phyloP scores from a whole-genome alignment of 2,113 vertebrate species.

The Leptodactylus fuscus region DNA sequence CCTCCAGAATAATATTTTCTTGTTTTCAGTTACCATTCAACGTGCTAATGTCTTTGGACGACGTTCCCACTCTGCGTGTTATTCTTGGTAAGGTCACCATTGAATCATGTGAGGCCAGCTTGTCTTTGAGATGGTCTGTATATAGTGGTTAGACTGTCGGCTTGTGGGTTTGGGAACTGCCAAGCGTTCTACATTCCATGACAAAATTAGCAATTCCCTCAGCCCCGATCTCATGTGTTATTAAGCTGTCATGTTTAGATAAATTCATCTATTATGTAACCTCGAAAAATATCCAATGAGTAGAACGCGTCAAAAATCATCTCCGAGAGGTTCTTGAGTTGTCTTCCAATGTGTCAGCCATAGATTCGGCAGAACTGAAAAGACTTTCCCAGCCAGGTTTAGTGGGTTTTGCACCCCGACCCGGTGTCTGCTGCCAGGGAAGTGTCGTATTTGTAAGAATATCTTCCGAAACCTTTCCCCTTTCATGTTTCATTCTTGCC shows the following conservation, averaged over 20 bases:
- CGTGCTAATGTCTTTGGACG: neutral
- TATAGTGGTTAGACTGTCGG: neutral
- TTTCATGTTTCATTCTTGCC: too few species aligned
- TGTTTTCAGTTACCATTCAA: conserved; percentile 4
- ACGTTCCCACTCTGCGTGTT: neutral
- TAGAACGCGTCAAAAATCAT: neutral
- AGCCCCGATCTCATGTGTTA: neutral
- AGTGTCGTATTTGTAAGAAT: too few species aligned
- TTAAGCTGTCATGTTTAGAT: neutral
- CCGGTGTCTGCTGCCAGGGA: too few species aligned
- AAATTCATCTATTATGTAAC: neutral
- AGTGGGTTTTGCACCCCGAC: too few species aligned
- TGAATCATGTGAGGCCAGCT: neutral
- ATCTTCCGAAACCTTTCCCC: too few species aligned
- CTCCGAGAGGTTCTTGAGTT: neutral
- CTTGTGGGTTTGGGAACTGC: neutral
- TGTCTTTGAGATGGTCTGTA: neutral
- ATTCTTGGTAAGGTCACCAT: neutral
- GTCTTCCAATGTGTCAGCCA: neutral
- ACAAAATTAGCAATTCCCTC: neutral
- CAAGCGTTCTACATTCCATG: neutral
- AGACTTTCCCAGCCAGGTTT: too few species aligned
- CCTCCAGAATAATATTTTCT: conserved; percentile 23
- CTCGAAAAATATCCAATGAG: neutral
- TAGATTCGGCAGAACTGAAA: too few species aligned